A percentile compares a stretch with the other conserved stretches of the same genome.
Conservation (phyloP, 2,113 vertebrate species). For the Garra rufa region DNA sequence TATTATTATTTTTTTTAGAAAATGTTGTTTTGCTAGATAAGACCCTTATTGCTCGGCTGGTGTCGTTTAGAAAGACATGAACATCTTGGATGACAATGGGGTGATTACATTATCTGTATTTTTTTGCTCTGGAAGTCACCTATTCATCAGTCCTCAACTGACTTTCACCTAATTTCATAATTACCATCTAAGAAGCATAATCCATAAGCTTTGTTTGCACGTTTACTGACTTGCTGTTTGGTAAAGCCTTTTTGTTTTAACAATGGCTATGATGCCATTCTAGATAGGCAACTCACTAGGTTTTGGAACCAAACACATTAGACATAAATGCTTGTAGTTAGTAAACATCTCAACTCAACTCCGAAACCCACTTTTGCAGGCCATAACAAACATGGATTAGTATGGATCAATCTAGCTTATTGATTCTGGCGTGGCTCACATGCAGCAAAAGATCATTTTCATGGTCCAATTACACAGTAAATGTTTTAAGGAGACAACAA, state of each 20-base stretch:
- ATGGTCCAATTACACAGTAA: not conserved
- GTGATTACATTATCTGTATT: too few relatives aligned
- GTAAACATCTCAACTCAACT: slow-evolving; percentile 2
- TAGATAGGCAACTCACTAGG: not conserved
- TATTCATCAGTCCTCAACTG: not conserved
- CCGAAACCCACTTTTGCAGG: not conserved
- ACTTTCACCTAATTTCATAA: too few relatives aligned
- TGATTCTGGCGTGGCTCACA: not conserved
- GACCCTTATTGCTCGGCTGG: too few relatives aligned
- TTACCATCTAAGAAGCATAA: not conserved
- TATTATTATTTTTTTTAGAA: too few relatives aligned
- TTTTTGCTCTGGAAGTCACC: too few relatives aligned
- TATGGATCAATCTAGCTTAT: not conserved
- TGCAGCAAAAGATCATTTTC: not conserved
- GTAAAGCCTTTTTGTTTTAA: not conserved
- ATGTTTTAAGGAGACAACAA: not conserved
- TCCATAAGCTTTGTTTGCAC: too few relatives aligned
- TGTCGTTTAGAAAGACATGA: too few relatives aligned
- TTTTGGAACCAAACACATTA: not conserved
- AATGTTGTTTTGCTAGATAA: too few relatives aligned
- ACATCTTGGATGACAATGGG: too few relatives aligned
- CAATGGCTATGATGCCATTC: not conserved
- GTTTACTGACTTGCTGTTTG: not conserved
- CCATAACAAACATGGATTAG: not conserved
- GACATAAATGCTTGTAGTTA: not conserved